phyloP scores from a whole-genome alignment of 2,888 invertebrate genomes.

The Cataglyphis albicans region DNA sequence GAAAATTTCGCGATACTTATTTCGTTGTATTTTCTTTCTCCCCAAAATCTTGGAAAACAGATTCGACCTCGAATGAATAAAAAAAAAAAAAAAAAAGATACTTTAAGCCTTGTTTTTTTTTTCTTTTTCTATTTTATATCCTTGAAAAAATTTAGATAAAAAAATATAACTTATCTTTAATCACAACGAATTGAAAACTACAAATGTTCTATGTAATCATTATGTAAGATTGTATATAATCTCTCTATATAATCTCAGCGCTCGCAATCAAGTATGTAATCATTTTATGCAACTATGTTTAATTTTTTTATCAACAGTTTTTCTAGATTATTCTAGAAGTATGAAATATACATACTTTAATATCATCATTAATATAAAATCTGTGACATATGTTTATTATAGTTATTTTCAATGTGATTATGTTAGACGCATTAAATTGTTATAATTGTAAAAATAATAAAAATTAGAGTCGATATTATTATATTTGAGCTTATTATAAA shows the following conservation, averaged over 20 bases:
- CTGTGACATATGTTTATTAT: background rate
- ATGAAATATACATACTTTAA: background rate
- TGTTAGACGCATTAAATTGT: background rate
- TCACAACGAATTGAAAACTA: background rate
- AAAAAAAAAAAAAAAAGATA: background rate
- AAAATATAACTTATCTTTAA: conserved; percentile 29
- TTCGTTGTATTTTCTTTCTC: background rate
- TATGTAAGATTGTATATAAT: conserved; percentile 3
- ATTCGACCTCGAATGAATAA: background rate
- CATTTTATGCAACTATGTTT: background rate
- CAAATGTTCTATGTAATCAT: conserved; percentile 3
- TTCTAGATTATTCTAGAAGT: background rate
- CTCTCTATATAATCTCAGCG: background rate
- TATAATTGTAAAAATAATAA: background rate
- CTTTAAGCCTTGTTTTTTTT: background rate
- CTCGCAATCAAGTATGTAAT: background rate
- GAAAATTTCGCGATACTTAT: background rate
- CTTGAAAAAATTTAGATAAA: conserved; percentile 9
- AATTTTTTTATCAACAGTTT: background rate
- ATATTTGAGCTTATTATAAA: background rate
- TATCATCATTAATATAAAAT: background rate
- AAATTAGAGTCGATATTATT: background rate
- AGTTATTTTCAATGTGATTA: background rate
- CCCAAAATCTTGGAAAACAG: background rate
- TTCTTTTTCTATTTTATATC: background rate